phyloP scores from a whole-genome alignment of 2,797 vertebrate genomes.

The Microctenopoma steveboyesi region DNA sequence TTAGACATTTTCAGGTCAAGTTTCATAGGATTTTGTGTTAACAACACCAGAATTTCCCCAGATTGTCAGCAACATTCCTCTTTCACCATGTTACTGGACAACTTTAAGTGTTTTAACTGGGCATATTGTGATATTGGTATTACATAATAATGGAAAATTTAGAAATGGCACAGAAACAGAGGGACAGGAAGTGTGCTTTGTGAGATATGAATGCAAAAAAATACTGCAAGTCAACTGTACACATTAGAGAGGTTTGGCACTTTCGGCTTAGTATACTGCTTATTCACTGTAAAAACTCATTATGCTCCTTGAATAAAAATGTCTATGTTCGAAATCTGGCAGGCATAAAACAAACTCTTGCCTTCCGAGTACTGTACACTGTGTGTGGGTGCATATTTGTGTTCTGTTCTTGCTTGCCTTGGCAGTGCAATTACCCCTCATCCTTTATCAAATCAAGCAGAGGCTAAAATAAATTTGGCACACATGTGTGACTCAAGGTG shows the following conservation, averaged over 20 bases:
- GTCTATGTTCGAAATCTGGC: too few relatives aligned
- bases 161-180: conserved; percentile 19
- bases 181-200: conserved; percentile 45
- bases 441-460: not conserved
- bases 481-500: conserved; percentile 1
- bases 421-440: not conserved
- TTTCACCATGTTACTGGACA: conserved; percentile 32
- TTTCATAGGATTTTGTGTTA: not conserved
- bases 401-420: conserved; percentile 5
- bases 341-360: too few relatives aligned
- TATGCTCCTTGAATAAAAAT: not conserved
- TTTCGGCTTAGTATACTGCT: conserved; percentile 12
- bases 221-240: not conserved
- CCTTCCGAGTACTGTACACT: not conserved
- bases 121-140: conserved; percentile 49
- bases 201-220: conserved; percentile 12
- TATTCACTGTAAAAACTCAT: not conserved
- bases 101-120: conserved; percentile 12
- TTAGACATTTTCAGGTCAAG: conserved; percentile 2
- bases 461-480: conserved; percentile 14
- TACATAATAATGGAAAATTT: conserved; percentile 61
- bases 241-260: not conserved
- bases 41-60: conserved; percentile 46
- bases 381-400: not conserved
- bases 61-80: conserved; percentile 9